Evolutionary conservation across 2,888 invertebrate genomes (phyloP), one percentile per base, ranked within the genome.

Genomic region (Hyalella azteca): DNA sequence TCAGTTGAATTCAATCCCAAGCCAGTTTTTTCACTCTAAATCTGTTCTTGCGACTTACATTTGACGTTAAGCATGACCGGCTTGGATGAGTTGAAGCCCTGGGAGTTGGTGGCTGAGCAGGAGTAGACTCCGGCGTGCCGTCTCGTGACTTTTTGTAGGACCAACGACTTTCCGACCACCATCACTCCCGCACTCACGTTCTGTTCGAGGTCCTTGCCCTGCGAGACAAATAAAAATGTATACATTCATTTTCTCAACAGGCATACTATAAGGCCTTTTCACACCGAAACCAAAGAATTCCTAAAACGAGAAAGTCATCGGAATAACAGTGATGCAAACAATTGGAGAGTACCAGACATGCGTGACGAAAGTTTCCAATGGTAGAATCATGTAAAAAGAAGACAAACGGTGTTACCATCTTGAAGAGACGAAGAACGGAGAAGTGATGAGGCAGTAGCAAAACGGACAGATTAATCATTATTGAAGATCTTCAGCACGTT

Each of bases 91-190:
- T 93, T 93, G 86, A 93, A 94, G 66, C 95, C 95, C 88, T 95
- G 95, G 81, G 92, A 91, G 88, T 95, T 95, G 81, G 93, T 93
- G 41, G 95, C 95, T 88, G 93, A 90, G 87, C 95, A 95, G 79
- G 93, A 94, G 89, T 95, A 95, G 88, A 94, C 93, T 4, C 95
- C 95, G n/a, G 94, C 94, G 41, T 94, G 93, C 82, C 92, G 91
- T 82, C 94, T 90, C 66, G 93, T 93, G 81, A 95, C 93, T 86
- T 93, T 93, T 88, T 95, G 95, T 81, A 95, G 91, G 9, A 95
- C 95, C 85, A 95, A 89, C 2, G 91, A 92, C 87, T 91, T 91
- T 79, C 91, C 91, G 85, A 91, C 91, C 29, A 93, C 90, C 66
- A 92, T 89, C 79, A 93, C 90, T 0, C 93, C 93, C 2, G 90